A percentile compares a stretch with the other conserved stretches of the same genome.
Conservation (phyloP, 1,140 invertebrate genomes). For the Trichomalopsis sarcophagae region DNA sequence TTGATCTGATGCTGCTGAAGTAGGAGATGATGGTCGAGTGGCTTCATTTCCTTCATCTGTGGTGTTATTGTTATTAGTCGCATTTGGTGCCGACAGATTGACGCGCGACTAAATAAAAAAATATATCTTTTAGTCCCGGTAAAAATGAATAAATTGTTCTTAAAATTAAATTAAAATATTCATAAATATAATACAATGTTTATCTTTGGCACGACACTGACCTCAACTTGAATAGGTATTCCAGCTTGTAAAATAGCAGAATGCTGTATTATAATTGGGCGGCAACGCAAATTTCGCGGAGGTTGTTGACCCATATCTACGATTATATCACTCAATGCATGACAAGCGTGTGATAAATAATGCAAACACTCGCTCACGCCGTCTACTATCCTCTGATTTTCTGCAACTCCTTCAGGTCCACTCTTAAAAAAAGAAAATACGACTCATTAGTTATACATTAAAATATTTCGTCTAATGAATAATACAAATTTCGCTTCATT, state of each 20-base stretch:
- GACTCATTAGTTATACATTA: neutral
- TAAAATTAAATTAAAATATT: neutral
- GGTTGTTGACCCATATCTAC: slow-evolving; percentile 81
- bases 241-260: slow-evolving; percentile 78
- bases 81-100: slow-evolving; percentile 70
- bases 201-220: slow-evolving; percentile 54
- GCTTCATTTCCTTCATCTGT: slow-evolving; percentile 63
- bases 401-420: slow-evolving; percentile 69
- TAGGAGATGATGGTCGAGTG: slow-evolving; percentile 58
- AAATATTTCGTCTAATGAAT: neutral
- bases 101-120: slow-evolving; percentile 73
- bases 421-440: slow-evolving; percentile 63
- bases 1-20: slow-evolving; percentile 56
- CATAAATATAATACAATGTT: neutral
- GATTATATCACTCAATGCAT: slow-evolving; percentile 90
- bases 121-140: neutral
- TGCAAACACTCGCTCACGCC: slow-evolving; percentile 87
- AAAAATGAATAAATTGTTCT: neutral
- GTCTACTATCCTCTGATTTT: slow-evolving; percentile 81
- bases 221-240: slow-evolving; percentile 81
- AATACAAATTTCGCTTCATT: neutral
- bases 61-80: slow-evolving; percentile 62
- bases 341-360: slow-evolving; percentile 89
- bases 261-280: slow-evolving; percentile 84
- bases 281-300: slow-evolving; percentile 82